Conservation (phyloP, 2,888 invertebrate genomes). For the Pristionchus fissidentatus region DNA sequence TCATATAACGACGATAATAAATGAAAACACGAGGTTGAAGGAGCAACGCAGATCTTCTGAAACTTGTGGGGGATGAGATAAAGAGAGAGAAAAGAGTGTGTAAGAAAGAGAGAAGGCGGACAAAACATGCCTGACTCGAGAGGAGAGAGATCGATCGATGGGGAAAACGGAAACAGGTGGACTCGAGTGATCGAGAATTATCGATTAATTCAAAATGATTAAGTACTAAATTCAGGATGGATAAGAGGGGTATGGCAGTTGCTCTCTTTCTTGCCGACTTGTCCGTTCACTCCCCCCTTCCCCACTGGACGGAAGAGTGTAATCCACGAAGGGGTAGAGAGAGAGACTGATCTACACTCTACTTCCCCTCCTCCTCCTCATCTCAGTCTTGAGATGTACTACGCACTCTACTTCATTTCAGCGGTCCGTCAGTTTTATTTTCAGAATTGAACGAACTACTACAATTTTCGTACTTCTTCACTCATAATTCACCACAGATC, state of each 20-base stretch:
- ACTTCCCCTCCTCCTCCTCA: not conserved
- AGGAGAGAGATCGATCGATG: not conserved
- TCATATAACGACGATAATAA: too few relatives aligned
- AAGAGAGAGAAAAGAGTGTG: not conserved
- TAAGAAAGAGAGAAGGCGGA: slow-evolving; percentile 20
- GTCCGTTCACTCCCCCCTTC: slow-evolving; percentile 14
- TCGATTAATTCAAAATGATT: not conserved
- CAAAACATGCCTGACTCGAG: slow-evolving; percentile 15
- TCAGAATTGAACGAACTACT: too few relatives aligned
- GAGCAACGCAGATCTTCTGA: not conserved
- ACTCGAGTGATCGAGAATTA: slow-evolving; percentile 10
- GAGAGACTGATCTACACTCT: slow-evolving; percentile 34
- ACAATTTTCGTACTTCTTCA: too few relatives aligned
- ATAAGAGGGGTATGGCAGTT: slow-evolving; percentile 7
- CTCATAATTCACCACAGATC: too few relatives aligned
- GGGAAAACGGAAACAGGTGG: not conserved
- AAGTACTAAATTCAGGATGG: slow-evolving; percentile 18
- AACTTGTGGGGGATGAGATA: slow-evolving; percentile 20
- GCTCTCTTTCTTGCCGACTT: too few relatives aligned
- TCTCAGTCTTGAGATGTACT: not conserved
- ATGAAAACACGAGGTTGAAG: slow-evolving; percentile 5
- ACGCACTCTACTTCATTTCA: not conserved
- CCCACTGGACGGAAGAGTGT: too few relatives aligned
- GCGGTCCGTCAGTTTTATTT: too few relatives aligned
- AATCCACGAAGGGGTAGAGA: slow-evolving; percentile 31